Evolutionary conservation across 2,113 vertebrate species (phyloP), one percentile per base, ranked within the genome.

Genomic region (Coptodon bakossiorum): DNA sequence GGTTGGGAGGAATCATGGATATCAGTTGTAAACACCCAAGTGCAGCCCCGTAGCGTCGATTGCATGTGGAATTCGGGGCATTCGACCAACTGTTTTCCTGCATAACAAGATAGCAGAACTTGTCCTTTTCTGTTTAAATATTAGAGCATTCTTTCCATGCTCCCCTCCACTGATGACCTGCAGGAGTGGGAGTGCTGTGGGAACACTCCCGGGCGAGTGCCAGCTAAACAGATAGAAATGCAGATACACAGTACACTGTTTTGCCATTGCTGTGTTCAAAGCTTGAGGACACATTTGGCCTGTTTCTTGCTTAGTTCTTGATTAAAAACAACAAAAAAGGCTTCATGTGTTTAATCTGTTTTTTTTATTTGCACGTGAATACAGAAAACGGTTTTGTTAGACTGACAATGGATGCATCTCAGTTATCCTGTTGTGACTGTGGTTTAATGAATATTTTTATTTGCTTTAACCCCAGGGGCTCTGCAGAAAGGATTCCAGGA

Each of bases 11-110:
- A 83, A 52, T 83, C 27, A 6, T 81, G 71, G 88, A 85, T 83
- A 92, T 87, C 87, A 78, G 38, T 83, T 85, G 66, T 85, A 86
- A 89, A 91, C 83, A 84, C 56, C 83, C 34, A 91, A 91, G 94
- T 95, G 97, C 95, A 96, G 95, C 95, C 93, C 84, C 87, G 68
- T 93, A 96, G 95, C 96, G 94, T 97, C 96, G 95, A 95, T 97
- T 97, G 96, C 81, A 91, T 94, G 91, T 96, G 97, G 97, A 98
- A 97, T 98, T 97, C 89, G 48, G 94, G 93, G 96, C 97, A 98
- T 97, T 96, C 57, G 79, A 84, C 92, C 27, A 52, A 81, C 89
- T 96, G 93, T 95, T 96, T 96, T 96, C 93, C 95, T 95, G 93
- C 92, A 88, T 93, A 95, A 96, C 95, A 96, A 95, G 95, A 96